Conservation (phyloP, 2,888 invertebrate genomes). For the Orthonychiurus folsomi region DNA sequence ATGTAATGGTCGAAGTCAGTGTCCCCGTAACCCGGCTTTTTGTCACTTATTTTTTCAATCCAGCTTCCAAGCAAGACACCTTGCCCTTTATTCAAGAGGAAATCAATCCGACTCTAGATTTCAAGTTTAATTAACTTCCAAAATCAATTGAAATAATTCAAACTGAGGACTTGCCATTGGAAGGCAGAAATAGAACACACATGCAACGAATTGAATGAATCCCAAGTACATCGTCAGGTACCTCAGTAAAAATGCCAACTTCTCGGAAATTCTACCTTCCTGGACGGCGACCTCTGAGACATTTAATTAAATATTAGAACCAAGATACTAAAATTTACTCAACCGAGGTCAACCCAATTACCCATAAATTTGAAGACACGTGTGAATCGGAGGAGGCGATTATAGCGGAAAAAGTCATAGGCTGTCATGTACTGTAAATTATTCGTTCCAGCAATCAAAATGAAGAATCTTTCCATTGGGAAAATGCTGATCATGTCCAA, state of each 20-base stretch:
- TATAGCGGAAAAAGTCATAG: constrained; percentile 24
- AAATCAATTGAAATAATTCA: no score
- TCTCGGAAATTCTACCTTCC: constrained; percentile 22
- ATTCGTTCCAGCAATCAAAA: constrained; percentile 12
- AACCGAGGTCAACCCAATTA: not conserved
- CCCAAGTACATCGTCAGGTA: constrained; percentile 27
- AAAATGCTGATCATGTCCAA: constrained; percentile 22
- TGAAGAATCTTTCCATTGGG: constrained; percentile 21
- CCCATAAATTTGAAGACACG: constrained; percentile 23
- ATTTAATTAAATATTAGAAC: no score
- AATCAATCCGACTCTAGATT: constrained; percentile 27
- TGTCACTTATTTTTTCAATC: constrained; percentile 18
- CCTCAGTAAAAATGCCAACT: constrained; percentile 21
- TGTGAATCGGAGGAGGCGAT: constrained; percentile 22
- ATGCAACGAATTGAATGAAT: constrained; percentile 20
- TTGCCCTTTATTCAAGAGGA: constrained; percentile 18
- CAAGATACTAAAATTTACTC: not conserved
- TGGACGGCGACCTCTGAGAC: constrained; percentile 21
- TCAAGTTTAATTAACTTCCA: constrained; percentile 3
- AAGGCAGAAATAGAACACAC: not conserved
- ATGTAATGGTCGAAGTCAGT: constrained; percentile 26
- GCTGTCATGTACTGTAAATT: constrained; percentile 13
- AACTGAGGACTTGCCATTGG: constrained; percentile 1
- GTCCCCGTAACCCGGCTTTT: constrained; percentile 20
- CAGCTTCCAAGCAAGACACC: constrained; percentile 14